These are phyloP conservation scores for Ornithoptera priamus DNA, from an alignment of 2,888 invertebrate genomes.

Conservation along the genomic window DNA sequence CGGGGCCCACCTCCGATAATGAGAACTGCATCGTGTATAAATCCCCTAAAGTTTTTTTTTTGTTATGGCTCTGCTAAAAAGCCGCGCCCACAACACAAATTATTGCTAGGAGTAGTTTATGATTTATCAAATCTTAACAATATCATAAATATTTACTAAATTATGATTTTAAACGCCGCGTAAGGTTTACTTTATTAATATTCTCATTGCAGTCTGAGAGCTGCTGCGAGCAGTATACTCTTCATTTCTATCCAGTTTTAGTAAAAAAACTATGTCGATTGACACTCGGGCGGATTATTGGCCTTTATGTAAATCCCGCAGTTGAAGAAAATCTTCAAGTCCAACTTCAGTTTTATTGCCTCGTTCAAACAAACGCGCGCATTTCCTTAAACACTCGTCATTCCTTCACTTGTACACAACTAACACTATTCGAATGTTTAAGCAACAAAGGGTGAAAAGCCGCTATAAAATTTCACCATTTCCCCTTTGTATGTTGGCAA, in stretches of 20 bases:
- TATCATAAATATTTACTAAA: not conserved
- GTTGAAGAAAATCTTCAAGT: no score
- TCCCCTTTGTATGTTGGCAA: conserved; percentile 72
- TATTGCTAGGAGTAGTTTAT: conserved; percentile 14
- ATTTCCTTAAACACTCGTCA: not conserved
- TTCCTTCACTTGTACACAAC: conserved; percentile 4
- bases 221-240: no score
- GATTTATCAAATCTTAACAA: not conserved
- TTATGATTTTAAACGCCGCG: no score
- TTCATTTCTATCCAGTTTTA: no score
- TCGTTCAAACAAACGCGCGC: not conserved
- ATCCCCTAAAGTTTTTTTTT: conserved; percentile 54
- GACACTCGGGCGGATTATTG: no score
- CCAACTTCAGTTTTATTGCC: no score
- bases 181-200: no score
- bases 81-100: conserved; percentile 21
- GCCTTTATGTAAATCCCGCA: no score
- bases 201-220: no score
- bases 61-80: conserved; percentile 30
- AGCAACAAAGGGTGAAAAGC: conserved; percentile 69
- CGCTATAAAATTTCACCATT: conserved; percentile 72
- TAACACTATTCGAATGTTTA: conserved; percentile 35
- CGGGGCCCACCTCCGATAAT: conserved; percentile 75
- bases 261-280: no score
- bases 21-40: conserved; percentile 71